These are phyloP conservation scores for Xestobium rufovillosum DNA, from an alignment of 2,888 invertebrate species.

Conservation along the genomic window DNA sequence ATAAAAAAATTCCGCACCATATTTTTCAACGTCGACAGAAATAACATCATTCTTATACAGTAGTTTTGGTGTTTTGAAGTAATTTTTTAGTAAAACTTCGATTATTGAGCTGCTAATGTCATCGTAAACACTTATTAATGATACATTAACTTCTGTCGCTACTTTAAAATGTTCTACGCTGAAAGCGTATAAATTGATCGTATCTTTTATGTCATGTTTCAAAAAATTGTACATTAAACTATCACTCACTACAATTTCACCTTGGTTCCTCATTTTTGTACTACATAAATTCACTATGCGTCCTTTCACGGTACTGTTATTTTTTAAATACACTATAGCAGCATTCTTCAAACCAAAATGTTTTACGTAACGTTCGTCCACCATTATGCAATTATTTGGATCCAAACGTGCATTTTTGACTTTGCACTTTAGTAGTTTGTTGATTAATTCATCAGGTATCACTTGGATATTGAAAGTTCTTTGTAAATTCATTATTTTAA, in stretches of 20 bases:
- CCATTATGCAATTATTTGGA: constrained; percentile 15
- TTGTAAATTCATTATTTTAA: constrained; percentile 27
- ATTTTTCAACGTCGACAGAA: constrained; percentile 50
- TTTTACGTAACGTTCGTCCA: constrained; percentile 6
- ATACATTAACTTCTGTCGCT: constrained; percentile 36
- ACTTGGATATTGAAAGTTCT: constrained; percentile 25
- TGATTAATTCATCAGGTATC: constrained; percentile 26
- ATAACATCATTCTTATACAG: constrained; percentile 59
- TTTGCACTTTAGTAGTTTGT: constrained; percentile 11
- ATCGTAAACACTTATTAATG: constrained; percentile 42
- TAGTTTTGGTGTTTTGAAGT: constrained; percentile 61
- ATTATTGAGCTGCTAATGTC: constrained; percentile 40
- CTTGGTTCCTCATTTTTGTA: background rate
- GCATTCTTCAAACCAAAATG: constrained; percentile 10
- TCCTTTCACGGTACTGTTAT: background rate
- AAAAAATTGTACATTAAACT: background rate
- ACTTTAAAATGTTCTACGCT: constrained; percentile 24
- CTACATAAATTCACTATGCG: background rate
- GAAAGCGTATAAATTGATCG: too few species aligned
- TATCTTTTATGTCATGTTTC: too few species aligned
- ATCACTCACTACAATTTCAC: background rate
- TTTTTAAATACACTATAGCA: constrained; percentile 7
- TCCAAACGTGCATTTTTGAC: constrained; percentile 10
- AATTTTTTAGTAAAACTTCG: constrained; percentile 56
- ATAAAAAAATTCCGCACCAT: constrained; percentile 39